Evolutionary conservation across 2,888 invertebrate genomes (phyloP).

Genomic region (Drosophila affinis): DNA sequence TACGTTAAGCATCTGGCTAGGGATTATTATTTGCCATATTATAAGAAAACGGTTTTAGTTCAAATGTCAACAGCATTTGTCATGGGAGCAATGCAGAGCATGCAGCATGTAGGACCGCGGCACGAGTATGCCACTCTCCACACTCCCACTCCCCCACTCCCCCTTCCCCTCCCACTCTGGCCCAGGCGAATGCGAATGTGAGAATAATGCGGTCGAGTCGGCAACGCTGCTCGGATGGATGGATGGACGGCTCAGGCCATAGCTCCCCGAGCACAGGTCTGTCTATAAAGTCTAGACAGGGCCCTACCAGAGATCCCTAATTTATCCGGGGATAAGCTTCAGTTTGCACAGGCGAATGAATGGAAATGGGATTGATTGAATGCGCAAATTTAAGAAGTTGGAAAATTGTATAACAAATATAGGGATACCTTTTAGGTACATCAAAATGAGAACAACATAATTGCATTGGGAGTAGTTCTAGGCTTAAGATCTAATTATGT

Average conservation of each 20-base stretch:
- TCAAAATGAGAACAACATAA: too few relatives aligned
- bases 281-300: neutral
- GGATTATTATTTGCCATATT: slow-evolving; percentile 79
- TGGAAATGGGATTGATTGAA: neutral
- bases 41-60: slow-evolving; percentile 77
- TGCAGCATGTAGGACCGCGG: neutral
- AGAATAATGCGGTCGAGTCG: neutral
- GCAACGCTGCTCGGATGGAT: neutral
- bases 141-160: too few relatives aligned
- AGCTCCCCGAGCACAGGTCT: neutral
- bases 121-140: too few relatives aligned
- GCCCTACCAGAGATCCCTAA: neutral
- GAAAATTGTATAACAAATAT: too few relatives aligned
- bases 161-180: too few relatives aligned
- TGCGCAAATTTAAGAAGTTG: neutral
- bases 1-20: slow-evolving; percentile 69
- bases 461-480: too few relatives aligned
- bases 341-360: neutral
- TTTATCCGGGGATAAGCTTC: neutral
- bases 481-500: too few relatives aligned
- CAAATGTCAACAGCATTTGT: slow-evolving; percentile 78
- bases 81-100: slow-evolving; percentile 27
- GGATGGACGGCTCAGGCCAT: neutral
- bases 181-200: neutral
- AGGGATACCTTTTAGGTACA: too few relatives aligned